Evolutionary conservation across 2,888 invertebrate genomes (phyloP), one percentile per base, ranked within the genome.

Genomic region (Erannis defoliaria): DNA sequence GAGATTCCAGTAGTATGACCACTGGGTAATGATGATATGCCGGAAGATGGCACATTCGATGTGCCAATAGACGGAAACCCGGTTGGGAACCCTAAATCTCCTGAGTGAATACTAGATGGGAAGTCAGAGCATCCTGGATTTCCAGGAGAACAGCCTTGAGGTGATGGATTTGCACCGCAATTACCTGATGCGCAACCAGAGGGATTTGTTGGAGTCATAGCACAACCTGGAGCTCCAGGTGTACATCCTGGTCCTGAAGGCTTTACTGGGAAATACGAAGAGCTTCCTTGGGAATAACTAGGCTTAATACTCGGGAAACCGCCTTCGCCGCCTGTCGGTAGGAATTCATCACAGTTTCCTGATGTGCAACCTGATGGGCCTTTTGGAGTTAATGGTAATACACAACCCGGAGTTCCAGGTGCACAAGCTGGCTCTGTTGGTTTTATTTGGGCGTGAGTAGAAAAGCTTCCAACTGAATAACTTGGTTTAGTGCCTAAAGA

Each of bases 371-470:
- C 29, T 1, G 29, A 23, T 51, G 23, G n/a, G 6, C 8, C 29
- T n/a, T 29, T 31, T n/a, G 51, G 40, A 29, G 12, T n/a, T 31
- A 40, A 29, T 5, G 51, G 51, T 14, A 51, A 40, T 18, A 21
- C 10, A 35, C 60, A 61, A 21, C 50, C 55, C 6, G 37, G 37
- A n/a, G 40, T 54, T 18, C 59, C 59, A n/a, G 59, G 53, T 18
- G 18, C 18, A 40, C 59, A 55, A 26, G 35, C 48, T 35, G 35
- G 23, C n/a, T 37, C 43, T 14, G 21, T 6, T 14, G 60, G 55
- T 16, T 61, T 55, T 12, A 42, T n/a, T 37, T 42, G 46, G 0
- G 45, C n/a, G 31, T 54, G 35, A 2, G 31, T 9, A 18, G 61
- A 35, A 5, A 35, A 43, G 38, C 35, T 43, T n/a, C 26, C 54